Evolutionary conservation across 2,113 vertebrate species (phyloP).

Genomic region (Strigops habroptila): DNA sequence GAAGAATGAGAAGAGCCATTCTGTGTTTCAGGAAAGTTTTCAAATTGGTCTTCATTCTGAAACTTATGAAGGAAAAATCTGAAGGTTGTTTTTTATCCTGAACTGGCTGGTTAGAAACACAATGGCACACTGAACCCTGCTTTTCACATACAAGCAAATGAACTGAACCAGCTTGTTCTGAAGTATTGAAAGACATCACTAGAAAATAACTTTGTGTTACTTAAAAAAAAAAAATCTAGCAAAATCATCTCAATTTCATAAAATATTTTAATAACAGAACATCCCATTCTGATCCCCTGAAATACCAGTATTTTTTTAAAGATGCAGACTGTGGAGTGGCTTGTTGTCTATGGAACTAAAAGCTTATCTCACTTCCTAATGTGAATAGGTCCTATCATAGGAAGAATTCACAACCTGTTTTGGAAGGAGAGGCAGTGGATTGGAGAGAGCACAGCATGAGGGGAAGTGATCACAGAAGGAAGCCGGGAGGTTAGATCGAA

Average conservation of each 20-base stretch:
- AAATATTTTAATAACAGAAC: neutral
- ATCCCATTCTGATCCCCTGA: neutral
- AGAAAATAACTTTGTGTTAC: neutral
- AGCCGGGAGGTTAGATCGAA: neutral
- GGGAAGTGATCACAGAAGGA: neutral
- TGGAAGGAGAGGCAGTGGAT: neutral
- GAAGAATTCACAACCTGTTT: neutral
- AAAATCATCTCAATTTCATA: neutral
- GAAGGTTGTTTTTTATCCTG: neutral
- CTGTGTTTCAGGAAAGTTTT: neutral
- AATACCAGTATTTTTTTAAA: neutral
- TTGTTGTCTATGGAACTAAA: neutral
- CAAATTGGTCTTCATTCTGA: neutral
- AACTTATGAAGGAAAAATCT: neutral
- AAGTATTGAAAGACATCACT: neutral
- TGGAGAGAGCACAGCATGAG: neutral
- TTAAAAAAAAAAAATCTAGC: neutral
- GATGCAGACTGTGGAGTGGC: neutral
- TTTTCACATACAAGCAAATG: neutral
- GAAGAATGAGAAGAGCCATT: neutral
- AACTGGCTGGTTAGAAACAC: neutral
- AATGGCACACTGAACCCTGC: neutral
- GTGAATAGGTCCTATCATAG: neutral
- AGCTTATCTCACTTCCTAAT: neutral
- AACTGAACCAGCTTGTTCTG: neutral